phyloP scores from a whole-genome alignment of 1,140 invertebrate species.

The Zaprionus vittiger region DNA sequence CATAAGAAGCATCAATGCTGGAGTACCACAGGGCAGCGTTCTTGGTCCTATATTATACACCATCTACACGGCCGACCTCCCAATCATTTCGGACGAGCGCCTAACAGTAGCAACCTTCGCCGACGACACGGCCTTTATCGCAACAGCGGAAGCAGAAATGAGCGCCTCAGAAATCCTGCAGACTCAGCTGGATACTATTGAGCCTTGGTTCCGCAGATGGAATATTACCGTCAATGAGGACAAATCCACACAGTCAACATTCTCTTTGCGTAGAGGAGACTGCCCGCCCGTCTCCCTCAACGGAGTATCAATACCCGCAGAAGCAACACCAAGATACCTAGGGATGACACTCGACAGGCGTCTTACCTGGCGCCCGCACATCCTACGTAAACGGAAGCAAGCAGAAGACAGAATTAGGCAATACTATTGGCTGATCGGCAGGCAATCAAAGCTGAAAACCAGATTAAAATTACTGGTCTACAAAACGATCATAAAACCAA shows the following conservation, averaged over 20 bases:
- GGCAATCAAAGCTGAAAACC: not conserved
- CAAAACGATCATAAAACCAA: constrained; percentile 2
- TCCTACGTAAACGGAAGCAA: not conserved
- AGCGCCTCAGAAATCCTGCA: not conserved
- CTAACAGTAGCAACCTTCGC: constrained; percentile 22
- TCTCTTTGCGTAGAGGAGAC: not conserved
- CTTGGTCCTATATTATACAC: constrained; percentile 16
- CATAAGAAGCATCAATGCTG: constrained; percentile 10
- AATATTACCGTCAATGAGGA: not conserved
- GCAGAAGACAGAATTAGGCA: not conserved
- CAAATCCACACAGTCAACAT: not conserved
- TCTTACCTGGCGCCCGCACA: not conserved
- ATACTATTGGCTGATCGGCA: not conserved
- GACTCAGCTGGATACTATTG: not conserved
- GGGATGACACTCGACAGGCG: not conserved
- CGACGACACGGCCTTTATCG: constrained; percentile 8
- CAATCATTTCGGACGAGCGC: not conserved
- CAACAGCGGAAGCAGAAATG: not conserved
- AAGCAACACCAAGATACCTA: not conserved
- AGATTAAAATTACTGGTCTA: not conserved
- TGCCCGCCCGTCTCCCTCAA: not conserved
- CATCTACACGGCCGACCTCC: not conserved
- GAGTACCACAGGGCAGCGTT: constrained; percentile 44
- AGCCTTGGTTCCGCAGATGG: not conserved
- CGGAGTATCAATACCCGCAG: not conserved